Percentiles rank a stretch among this genome's conserved stretches.
phyloP scores from a whole-genome alignment of 2,888 invertebrate species.

The Philereme vetulata region DNA sequence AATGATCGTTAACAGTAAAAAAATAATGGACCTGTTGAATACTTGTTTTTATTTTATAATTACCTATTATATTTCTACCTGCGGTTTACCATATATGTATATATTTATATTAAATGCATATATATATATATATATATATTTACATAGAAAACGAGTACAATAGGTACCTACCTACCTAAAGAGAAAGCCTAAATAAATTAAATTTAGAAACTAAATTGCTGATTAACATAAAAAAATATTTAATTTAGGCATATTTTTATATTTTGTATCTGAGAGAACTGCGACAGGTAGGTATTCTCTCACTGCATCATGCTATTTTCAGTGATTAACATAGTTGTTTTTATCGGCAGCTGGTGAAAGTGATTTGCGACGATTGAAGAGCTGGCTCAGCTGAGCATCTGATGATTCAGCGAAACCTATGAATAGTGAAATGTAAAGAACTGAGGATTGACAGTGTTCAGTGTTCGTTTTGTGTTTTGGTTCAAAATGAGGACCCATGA shows the following conservation, averaged over 20 bases:
- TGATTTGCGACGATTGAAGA: slow-evolving; percentile 59
- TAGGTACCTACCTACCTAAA: not conserved
- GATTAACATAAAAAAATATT: too few species aligned
- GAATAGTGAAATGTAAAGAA: slow-evolving; percentile 56
- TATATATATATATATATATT: too few species aligned
- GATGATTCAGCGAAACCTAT: slow-evolving; percentile 45
- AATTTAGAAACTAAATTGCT: too few species aligned
- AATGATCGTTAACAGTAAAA: too few species aligned
- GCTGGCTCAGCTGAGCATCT: slow-evolving; percentile 40
- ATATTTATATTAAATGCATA: too few species aligned
- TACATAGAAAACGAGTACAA: too few species aligned
- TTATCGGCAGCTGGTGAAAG: slow-evolving; percentile 76
- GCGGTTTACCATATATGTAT: too few species aligned
- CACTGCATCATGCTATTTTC: slow-evolving; percentile 43
- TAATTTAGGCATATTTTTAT: too few species aligned
- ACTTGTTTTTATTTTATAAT: too few species aligned
- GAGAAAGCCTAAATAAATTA: too few species aligned
- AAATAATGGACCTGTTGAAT: too few species aligned
- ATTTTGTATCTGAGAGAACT: slow-evolving; percentile 1
- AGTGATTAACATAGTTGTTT: slow-evolving; percentile 47
- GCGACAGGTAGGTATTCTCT: slow-evolving; percentile 34
- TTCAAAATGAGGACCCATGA: slow-evolving; percentile 66
- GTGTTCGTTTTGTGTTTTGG: slow-evolving; percentile 42
- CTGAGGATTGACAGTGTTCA: slow-evolving; percentile 37
- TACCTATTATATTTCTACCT: too few species aligned